Conservation (phyloP, 92 coral and sea anemone species). For the Epizoanthus illoricatus region DNA sequence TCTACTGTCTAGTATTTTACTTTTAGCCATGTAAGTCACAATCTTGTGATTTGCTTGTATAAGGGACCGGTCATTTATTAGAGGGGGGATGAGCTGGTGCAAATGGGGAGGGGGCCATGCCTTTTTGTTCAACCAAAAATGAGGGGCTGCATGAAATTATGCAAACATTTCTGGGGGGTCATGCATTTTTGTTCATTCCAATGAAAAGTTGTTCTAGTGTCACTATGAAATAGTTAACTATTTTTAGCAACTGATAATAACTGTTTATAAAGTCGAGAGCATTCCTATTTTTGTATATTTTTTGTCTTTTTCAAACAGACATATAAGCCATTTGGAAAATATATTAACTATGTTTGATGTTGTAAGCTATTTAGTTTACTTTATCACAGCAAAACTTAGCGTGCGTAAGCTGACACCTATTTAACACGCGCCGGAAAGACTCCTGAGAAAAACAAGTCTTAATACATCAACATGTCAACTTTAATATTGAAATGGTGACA, state of each 20-base stretch:
- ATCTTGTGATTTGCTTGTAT: too few relatives aligned
- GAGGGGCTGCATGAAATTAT: constrained; percentile 43
- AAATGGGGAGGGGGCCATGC: constrained; percentile 55
- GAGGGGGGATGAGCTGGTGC: constrained; percentile 45
- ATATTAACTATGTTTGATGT: too few relatives aligned
- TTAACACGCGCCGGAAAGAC: too few relatives aligned
- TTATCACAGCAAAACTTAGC: too few relatives aligned
- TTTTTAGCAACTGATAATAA: not conserved
- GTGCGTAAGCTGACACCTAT: too few relatives aligned
- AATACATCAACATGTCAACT: constrained; percentile 42
- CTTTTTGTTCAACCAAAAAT: constrained; percentile 41
- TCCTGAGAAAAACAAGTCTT: constrained; percentile 32
- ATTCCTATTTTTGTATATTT: too few relatives aligned
- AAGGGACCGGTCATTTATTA: constrained; percentile 27
- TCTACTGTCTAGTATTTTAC: too few relatives aligned
- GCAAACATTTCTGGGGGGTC: constrained; percentile 50
- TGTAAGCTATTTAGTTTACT: too few relatives aligned
- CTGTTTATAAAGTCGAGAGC: too few relatives aligned
- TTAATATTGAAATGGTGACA: constrained; percentile 3
- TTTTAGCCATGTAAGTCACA: too few relatives aligned
- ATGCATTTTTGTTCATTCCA: constrained; percentile 43
- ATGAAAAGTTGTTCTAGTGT: constrained; percentile 1
- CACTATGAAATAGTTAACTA: constrained; percentile 10
- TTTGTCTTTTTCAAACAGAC: too few relatives aligned
- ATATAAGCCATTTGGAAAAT: too few relatives aligned